Conservation (phyloP, 2,113 vertebrate genomes). For the Gnathonemus longibarbis region DNA sequence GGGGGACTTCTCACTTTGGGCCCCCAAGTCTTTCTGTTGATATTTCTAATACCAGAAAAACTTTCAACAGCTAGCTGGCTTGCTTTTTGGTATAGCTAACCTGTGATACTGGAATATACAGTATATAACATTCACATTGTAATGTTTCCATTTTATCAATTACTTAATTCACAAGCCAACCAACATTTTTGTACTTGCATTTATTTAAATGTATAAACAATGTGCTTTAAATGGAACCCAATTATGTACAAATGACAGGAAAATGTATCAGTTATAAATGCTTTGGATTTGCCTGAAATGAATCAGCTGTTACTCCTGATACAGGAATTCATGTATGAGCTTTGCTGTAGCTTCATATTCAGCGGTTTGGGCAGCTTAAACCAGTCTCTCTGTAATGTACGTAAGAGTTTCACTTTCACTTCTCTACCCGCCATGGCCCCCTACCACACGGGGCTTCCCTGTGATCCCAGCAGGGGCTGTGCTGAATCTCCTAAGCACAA, state of each 20-base stretch:
- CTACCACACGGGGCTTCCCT: not conserved
- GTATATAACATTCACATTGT: not conserved
- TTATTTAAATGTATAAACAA: not conserved
- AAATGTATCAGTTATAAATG: not conserved
- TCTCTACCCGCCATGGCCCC: not conserved
- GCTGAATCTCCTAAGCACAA: not conserved
- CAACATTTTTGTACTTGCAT: not conserved
- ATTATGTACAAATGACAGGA: not conserved
- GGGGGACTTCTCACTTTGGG: slow-evolving; percentile 60
- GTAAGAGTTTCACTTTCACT: not conserved
- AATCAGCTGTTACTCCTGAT: not conserved
- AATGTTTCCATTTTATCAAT: not conserved
- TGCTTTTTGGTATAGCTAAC: not conserved
- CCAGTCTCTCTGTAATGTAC: not conserved
- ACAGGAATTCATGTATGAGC: not conserved
- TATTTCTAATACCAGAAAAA: not conserved
- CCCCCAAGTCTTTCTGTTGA: slow-evolving; percentile 38
- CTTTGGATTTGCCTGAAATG: not conserved
- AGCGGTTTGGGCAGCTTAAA: not conserved
- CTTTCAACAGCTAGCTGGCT: not conserved
- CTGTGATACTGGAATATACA: not conserved
- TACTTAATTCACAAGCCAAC: not conserved
- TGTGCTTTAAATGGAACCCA: not conserved
- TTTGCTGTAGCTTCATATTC: not conserved
- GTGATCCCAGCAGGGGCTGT: not conserved